These are phyloP conservation scores for Yponomeuta malinellus DNA, from an alignment of 2,888 invertebrate species.

Conservation along the genomic window DNA sequence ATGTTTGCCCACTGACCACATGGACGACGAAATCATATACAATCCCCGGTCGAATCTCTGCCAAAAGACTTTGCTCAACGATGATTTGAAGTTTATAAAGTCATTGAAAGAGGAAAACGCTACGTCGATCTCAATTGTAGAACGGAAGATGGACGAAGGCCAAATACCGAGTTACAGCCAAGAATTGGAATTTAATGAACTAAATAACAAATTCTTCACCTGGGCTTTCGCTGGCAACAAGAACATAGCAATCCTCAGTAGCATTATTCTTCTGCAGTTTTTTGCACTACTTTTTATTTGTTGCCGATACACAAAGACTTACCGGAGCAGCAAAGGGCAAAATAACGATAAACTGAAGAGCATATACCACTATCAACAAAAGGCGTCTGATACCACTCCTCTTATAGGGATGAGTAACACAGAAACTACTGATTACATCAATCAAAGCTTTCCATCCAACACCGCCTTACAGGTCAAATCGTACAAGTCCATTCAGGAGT, in stretches of 20 bases:
- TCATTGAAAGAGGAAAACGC: conserved; percentile 22
- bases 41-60: conserved; percentile 46
- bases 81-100: conserved; percentile 46
- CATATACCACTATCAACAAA: conserved; percentile 42
- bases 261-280: not conserved
- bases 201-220: not conserved
- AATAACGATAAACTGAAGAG: not conserved
- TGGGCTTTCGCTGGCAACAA: not conserved
- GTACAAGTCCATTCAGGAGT: conserved; percentile 56
- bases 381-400: conserved; percentile 58
- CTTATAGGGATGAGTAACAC: conserved; percentile 55
- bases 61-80: conserved; percentile 28
- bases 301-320: not conserved
- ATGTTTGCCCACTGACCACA: conserved; percentile 34
- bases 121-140: too few relatives aligned
- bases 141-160: not conserved
- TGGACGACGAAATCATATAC: conserved; percentile 33
- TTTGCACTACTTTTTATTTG: not conserved
- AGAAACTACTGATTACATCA: conserved; percentile 48
- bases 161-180: not conserved
- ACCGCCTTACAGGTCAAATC: conserved; percentile 52
- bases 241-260: not conserved
- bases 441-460: conserved; percentile 42
- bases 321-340: not conserved
- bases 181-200: not conserved